These are phyloP conservation scores for Aramus guarauna DNA, from an alignment of 2,113 vertebrate genomes.

Conservation along the genomic window DNA sequence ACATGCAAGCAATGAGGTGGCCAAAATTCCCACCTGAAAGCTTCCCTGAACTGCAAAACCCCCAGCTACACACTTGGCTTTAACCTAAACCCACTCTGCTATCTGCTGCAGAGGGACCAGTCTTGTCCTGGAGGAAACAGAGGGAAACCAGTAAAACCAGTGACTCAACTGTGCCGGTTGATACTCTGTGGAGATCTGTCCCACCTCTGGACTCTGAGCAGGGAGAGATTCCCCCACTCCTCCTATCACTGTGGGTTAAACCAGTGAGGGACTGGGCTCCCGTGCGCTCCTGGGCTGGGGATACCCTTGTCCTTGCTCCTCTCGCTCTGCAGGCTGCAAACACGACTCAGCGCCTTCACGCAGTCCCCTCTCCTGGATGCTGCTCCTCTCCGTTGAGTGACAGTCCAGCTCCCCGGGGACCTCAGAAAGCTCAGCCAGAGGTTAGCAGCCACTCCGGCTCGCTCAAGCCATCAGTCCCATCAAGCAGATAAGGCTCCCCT, in stretches of 20 bases:
- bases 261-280: background rate
- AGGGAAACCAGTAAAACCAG: background rate
- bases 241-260: background rate
- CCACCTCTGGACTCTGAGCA: background rate
- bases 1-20: background rate
- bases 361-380: background rate
- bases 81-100: background rate
- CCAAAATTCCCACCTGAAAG: background rate
- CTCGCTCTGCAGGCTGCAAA: background rate
- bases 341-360: fast-evolving
- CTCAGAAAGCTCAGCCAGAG: conserved; percentile 22
- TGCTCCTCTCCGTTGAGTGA: background rate
- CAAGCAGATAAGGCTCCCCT: conserved; percentile 27
- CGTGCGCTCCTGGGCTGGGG: background rate
- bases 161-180: fast-evolving
- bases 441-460: conserved; percentile 34
- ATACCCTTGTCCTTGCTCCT: background rate
- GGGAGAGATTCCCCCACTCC: background rate
- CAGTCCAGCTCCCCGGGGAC: background rate
- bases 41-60: background rate
- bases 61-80: background rate
- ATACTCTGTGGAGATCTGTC: background rate
- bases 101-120: background rate
- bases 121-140: background rate
- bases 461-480: background rate